These are phyloP conservation scores for Drosophila colorata DNA, from an alignment of 2,888 invertebrate species.

Conservation along the genomic window DNA sequence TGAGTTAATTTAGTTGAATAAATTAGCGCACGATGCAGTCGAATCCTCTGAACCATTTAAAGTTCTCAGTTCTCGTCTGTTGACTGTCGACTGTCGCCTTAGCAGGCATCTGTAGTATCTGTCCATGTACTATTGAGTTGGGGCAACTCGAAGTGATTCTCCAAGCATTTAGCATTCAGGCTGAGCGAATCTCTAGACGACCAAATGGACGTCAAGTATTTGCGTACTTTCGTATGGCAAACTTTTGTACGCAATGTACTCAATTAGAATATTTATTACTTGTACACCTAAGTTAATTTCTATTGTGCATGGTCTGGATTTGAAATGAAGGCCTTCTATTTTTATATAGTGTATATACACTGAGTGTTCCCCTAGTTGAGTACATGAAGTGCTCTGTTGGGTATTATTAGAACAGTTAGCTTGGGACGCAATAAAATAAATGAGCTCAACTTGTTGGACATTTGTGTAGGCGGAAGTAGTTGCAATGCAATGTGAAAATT, in stretches of 20 bases:
- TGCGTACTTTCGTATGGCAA: conserved; percentile 6
- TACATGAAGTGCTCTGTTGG: not conserved
- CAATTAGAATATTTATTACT: conserved; percentile 55
- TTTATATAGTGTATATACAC: conserved; percentile 1
- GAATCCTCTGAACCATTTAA: conserved; percentile 51
- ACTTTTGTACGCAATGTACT: conserved; percentile 33
- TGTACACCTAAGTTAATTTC: conserved; percentile 43
- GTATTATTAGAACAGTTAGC: not conserved
- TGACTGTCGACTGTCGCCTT: conserved; percentile 37
- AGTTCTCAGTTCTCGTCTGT: conserved; percentile 23
- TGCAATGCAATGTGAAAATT: not conserved
- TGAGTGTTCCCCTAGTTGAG: not conserved
- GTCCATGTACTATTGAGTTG: conserved; percentile 5
- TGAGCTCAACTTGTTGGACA: not conserved
- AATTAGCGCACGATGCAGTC: conserved; percentile 69
- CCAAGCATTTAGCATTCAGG: conserved; percentile 24
- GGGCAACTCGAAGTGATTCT: conserved; percentile 29
- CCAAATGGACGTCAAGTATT: conserved; percentile 42
- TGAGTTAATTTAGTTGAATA: conserved; percentile 76
- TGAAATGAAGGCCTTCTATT: conserved; percentile 24
- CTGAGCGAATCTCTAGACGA: conserved; percentile 23
- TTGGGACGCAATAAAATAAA: not conserved
- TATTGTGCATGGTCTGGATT: conserved; percentile 30
- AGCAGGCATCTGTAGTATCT: conserved; percentile 1
- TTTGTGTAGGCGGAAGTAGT: not conserved